Evolutionary conservation across 2,797 vertebrate genomes (phyloP).

Genomic region (Oreonectes daqikongensis): DNA sequence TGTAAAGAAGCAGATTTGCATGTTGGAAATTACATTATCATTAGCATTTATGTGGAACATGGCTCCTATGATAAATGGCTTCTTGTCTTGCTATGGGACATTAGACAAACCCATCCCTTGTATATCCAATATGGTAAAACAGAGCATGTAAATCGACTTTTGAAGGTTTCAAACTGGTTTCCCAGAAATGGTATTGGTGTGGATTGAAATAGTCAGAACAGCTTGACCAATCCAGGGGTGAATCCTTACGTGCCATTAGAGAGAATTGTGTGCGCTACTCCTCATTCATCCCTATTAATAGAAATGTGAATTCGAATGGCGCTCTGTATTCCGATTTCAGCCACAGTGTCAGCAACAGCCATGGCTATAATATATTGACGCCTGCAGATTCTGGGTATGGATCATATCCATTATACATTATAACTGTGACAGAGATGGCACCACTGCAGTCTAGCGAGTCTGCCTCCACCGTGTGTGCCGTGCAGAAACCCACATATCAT

Average conservation of each 20-base stretch:
- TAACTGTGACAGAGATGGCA: constrained; percentile 1
- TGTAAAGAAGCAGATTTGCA: constrained; percentile 12
- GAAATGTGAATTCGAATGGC: neutral
- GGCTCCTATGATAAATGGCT: neutral
- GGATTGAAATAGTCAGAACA: constrained; percentile 25
- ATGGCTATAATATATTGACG: constrained; percentile 26
- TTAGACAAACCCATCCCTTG: neutral
- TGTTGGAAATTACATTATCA: constrained; percentile 1
- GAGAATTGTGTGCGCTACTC: neutral
- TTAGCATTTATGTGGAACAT: constrained; percentile 4
- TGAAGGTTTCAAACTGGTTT: neutral
- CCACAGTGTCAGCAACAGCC: constrained; percentile 3
- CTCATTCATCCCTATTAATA: constrained; percentile 18
- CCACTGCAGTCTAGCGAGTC: constrained; percentile 20
- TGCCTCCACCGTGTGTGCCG: constrained; percentile 8
- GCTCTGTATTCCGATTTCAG: constrained; percentile 8
- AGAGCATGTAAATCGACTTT: neutral
- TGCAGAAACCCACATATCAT: constrained; percentile 31
- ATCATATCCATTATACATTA: constrained; percentile 38
- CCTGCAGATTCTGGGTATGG: constrained; percentile 4
- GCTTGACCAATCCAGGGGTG: constrained; percentile 53
- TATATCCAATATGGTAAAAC: neutral
- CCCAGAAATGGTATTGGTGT: too few relatives aligned
- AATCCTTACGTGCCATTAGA: constrained; percentile 40
- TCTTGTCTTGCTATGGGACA: neutral